phyloP scores from a whole-genome alignment of 2,113 vertebrate species.

The Pavo muticus region DNA sequence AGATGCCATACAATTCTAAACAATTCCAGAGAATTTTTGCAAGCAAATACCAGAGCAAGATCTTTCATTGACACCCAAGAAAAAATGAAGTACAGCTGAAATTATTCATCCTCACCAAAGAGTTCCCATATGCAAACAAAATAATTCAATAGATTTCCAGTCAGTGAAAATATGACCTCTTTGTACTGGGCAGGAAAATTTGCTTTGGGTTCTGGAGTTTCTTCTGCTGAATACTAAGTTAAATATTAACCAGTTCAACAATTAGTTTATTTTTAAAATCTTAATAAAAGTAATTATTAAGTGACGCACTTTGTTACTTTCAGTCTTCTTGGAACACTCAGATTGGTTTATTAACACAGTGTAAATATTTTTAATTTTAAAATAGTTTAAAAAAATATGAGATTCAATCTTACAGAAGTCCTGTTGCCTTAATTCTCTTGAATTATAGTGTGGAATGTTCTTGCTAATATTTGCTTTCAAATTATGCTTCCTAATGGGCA shows the following conservation, averaged over 20 bases:
- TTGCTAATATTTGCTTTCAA: not conserved
- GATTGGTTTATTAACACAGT: accelerated
- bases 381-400: not conserved
- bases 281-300: not conserved
- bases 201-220: not conserved
- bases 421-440: not conserved
- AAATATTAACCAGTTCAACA: not conserved
- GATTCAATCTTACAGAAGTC: not conserved
- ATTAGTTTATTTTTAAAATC: not conserved
- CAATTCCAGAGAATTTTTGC: not conserved
- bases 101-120: not conserved
- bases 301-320: not conserved
- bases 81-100: not conserved
- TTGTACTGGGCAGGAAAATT: not conserved
- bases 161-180: not conserved
- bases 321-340: not conserved
- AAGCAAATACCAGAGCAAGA: not conserved
- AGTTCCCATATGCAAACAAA: not conserved
- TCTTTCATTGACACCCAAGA: not conserved
- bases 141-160: not conserved
- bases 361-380: not conserved
- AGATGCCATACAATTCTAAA: not conserved
- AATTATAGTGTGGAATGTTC: not conserved
- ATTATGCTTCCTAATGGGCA: not conserved
- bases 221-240: not conserved